Conservation (phyloP, 1,140 invertebrate species). For the Nebria ingens region DNA sequence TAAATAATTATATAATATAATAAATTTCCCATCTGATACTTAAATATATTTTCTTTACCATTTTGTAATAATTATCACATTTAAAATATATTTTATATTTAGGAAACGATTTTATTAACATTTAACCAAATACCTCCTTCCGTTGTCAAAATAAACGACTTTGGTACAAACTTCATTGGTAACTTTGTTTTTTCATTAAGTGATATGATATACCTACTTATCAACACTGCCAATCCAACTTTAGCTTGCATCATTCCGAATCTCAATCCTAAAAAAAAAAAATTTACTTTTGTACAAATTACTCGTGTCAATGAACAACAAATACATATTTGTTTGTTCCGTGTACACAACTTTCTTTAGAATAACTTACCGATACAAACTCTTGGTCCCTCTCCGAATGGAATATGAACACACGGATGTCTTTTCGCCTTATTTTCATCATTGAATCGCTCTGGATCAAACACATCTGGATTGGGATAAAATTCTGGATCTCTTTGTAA, state of each 20-base stretch:
- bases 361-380: conserved; percentile 55
- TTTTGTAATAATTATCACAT: too few species aligned
- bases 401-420: conserved; percentile 41
- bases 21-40: too few species aligned
- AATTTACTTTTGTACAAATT: too few species aligned
- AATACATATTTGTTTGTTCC: background rate
- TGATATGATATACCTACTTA: conserved; percentile 22
- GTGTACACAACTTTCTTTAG: too few species aligned
- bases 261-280: conserved; percentile 26
- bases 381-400: conserved; percentile 58
- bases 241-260: conserved; percentile 34
- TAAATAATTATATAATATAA: too few species aligned
- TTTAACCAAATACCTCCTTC: conserved; percentile 33
- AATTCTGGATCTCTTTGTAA: conserved; percentile 42
- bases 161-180: conserved; percentile 23
- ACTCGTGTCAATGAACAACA: conserved; percentile 17
- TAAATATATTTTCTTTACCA: too few species aligned
- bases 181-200: conserved; percentile 23
- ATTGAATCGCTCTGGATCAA: conserved; percentile 56
- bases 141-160: conserved; percentile 33
- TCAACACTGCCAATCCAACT: conserved; percentile 26
- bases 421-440: conserved; percentile 36
- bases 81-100: too few species aligned
- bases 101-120: conserved; percentile 20
- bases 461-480: conserved; percentile 51